Percentiles rank a stretch among this genome's conserved stretches.
Conservation (phyloP, 2,797 vertebrate genomes). For the Mallotus villosus region DNA sequence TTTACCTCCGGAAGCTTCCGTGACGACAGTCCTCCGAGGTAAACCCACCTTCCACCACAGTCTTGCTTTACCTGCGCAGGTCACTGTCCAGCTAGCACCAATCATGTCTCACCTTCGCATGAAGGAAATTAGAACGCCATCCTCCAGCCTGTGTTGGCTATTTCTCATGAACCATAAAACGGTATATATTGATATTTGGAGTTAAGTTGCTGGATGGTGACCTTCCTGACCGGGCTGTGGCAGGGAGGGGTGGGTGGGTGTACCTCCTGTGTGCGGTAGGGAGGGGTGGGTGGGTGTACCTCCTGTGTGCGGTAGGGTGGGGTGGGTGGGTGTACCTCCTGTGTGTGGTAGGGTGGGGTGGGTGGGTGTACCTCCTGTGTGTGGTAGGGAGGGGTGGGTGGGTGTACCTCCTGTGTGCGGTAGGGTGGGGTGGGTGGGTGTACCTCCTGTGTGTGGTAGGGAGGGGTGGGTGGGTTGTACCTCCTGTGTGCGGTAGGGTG, state of each 20-base stretch:
- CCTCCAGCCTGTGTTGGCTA: constrained; percentile 18
- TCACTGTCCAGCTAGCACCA: constrained; percentile 21
- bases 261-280: constrained; percentile 5
- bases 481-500: background rate
- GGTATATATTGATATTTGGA: constrained; percentile 16
- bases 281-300: constrained; percentile 6
- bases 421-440: too few relatives aligned
- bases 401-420: constrained; percentile 35
- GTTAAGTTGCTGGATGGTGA: constrained; percentile 40
- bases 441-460: too few relatives aligned
- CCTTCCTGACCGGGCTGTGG: constrained; percentile 19
- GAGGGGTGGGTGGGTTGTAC: background rate
- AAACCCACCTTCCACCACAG: constrained; percentile 21
- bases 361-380: constrained; percentile 8
- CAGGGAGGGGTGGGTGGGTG: too few relatives aligned
- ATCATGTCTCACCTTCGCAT: constrained; percentile 7
- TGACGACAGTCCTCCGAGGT: constrained; percentile 54
- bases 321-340: too few relatives aligned
- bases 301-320: constrained; percentile 26
- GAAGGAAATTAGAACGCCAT: constrained; percentile 18
- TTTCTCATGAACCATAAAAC: constrained; percentile 32
- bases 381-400: too few relatives aligned
- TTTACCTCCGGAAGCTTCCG: constrained; percentile 23
- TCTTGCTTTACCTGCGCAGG: constrained; percentile 23
- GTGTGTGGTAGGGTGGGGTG: too few relatives aligned